Evolutionary conservation across 2,113 vertebrate species (phyloP).

Genomic region (Mesembrinibis cayennensis): DNA sequence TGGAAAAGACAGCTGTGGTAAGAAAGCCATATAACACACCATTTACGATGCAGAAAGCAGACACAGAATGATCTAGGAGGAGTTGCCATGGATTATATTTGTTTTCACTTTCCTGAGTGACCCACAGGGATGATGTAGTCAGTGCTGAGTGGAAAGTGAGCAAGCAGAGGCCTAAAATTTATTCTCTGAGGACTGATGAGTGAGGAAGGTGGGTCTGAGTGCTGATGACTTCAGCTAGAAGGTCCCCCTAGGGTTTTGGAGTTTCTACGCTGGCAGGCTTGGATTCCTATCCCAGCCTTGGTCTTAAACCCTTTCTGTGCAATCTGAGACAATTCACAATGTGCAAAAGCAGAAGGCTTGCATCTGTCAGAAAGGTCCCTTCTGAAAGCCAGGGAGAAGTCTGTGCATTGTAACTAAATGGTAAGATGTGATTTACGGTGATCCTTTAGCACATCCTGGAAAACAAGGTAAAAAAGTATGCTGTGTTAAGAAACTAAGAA

Average conservation of each 20-base stretch:
- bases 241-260: not conserved
- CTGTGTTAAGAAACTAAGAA: not conserved
- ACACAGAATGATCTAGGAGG: not conserved
- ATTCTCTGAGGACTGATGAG: not conserved
- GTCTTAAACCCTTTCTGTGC: constrained; percentile 12
- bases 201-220: not conserved
- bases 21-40: not conserved
- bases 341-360: not conserved
- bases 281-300: not conserved
- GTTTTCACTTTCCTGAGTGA: constrained; percentile 26
- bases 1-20: not conserved
- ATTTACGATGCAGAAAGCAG: not conserved
- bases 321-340: not conserved
- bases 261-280: not conserved
- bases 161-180: not conserved
- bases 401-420: not conserved
- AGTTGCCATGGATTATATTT: constrained; percentile 11
- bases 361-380: not conserved
- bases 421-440: not conserved
- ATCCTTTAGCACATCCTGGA: not conserved
- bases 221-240: constrained; percentile 18
- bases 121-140: constrained; percentile 22
- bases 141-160: constrained; percentile 20
- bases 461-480: not conserved
- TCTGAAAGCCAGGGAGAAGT: not conserved